Conservation (phyloP, 2,888 invertebrate genomes). For the Epirrhoe alternata region DNA sequence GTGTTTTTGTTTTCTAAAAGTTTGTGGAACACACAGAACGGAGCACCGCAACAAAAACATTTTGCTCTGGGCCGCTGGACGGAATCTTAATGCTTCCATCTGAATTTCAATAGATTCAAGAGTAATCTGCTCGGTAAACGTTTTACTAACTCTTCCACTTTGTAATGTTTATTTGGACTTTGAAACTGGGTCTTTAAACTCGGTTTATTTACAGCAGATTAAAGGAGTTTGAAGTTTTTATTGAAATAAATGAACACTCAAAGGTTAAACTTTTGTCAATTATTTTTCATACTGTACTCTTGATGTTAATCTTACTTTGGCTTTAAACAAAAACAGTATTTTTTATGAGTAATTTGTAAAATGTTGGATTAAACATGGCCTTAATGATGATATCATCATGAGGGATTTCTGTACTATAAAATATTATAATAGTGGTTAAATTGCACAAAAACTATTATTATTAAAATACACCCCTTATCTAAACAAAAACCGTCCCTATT, state of each 20-base stretch:
- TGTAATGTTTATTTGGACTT: slow-evolving; percentile 39
- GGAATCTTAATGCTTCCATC: slow-evolving; percentile 65
- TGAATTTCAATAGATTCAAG: slow-evolving; percentile 63
- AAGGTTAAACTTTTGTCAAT: slow-evolving; percentile 9
- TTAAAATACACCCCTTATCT: slow-evolving; percentile 13
- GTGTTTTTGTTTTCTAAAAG: background rate
- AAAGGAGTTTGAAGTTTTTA: slow-evolving; percentile 19
- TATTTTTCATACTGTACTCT: background rate
- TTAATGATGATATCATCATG: no score
- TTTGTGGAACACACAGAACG: slow-evolving; percentile 15
- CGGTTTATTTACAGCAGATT: slow-evolving; percentile 25
- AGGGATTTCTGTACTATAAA: background rate
- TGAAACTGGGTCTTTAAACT: slow-evolving; percentile 19
- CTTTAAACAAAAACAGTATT: background rate
- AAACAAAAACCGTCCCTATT: slow-evolving; percentile 13
- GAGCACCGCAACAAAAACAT: slow-evolving; percentile 31
- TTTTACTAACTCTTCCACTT: slow-evolving; percentile 48
- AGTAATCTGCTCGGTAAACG: slow-evolving; percentile 52
- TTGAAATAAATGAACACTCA: slow-evolving; percentile 6
- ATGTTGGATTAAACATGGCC: no score
- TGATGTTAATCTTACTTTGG: background rate
- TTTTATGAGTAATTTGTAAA: no score
- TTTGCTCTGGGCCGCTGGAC: slow-evolving; percentile 36
- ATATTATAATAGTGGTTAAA: background rate
- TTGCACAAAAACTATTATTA: slow-evolving; percentile 13